Base-by-base conservation (phyloP, 2,113 vertebrate species). In the Climacteris rufus region DNA sequence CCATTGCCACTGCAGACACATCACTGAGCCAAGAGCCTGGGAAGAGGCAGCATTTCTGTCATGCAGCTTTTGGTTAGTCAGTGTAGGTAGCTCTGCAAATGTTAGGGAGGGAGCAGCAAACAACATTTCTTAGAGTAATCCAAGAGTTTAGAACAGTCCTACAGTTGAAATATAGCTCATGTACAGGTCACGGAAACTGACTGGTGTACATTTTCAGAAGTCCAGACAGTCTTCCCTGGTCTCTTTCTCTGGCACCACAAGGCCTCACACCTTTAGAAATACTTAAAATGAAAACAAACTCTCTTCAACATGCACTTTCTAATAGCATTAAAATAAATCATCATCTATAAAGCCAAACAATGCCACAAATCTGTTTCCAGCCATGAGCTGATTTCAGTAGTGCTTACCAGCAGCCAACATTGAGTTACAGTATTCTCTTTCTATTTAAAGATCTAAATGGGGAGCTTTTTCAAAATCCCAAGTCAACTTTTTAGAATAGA, bases 271-370 rank as follows among this genome's bases (percentile, higher is more conserved):
- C 52, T 93, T 87, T 60, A 70, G 42, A 87, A 93, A 87, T 70
- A 27, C 42, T 68, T 90, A 60, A 90, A 87, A 94, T 70, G 18
- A 89, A 94, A 92, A 86, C n/a, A 83, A 88, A n/a, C 47, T 54
- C 35, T 44, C 45, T 79, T 71, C 59, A 83, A 42, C 33, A 63
- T 31, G 66, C 39, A 66, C 50, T 84, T 94, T 76, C 59, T 89
- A 70, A 94, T 47, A 56, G n/a, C 89, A 89, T 89, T 90, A 83
- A 92, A 87, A 86, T 87, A 94, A 94, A 91, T 94, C 76, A 84
- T 59, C 39, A 27, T 40, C 7, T 21, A 33, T n/a, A 64, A 91
- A 93, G 30, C 33, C 37, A 70, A 94, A 75, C 64, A 77, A 45
- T 65, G 72, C 70, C 52, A 68, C 75, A 70, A 87, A 83, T 82